A percentile compares a stretch with the other conserved stretches of the same genome.
Conservation (phyloP, 2,888 invertebrate genomes). For the Octonoba sinensis region DNA sequence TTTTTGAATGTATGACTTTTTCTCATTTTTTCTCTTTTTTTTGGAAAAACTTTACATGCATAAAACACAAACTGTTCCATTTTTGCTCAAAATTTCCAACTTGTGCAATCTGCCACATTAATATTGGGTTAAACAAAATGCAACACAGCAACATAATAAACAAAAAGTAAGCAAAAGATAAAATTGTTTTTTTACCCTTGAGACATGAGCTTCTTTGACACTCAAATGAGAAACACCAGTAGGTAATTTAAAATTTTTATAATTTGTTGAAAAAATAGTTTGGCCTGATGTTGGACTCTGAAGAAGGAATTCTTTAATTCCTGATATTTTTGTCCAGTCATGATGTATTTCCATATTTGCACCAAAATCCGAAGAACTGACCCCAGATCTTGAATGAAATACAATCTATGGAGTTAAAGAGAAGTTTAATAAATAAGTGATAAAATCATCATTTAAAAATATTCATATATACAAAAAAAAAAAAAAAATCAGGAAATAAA, state of each 20-base stretch:
- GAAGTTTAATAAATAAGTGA: not conserved
- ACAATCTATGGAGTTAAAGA: conserved; percentile 31
- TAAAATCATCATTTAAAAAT: not conserved
- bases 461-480: not conserved
- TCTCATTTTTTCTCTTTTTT: no score
- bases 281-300: conserved; percentile 78
- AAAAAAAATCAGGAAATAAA: not conserved
- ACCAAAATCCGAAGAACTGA: conserved; percentile 72
- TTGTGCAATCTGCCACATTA: no score
- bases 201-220: conserved; percentile 67
- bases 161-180: no score
- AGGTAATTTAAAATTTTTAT: conserved; percentile 81
- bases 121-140: no score
- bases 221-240: conserved; percentile 74
- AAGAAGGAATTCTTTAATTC: conserved; percentile 80
- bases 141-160: no score
- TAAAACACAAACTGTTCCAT: no score
- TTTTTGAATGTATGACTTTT: no score
- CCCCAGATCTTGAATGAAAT: conserved; percentile 40
- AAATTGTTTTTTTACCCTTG: conserved; percentile 61
- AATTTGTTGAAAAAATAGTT: conserved; percentile 81
- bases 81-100: no score
- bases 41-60: no score
- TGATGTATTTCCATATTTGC: conserved; percentile 74
- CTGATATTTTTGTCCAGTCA: conserved; percentile 79